Evolutionary conservation across 2,797 vertebrate species (phyloP).

Genomic region (Amniataba percoides): DNA sequence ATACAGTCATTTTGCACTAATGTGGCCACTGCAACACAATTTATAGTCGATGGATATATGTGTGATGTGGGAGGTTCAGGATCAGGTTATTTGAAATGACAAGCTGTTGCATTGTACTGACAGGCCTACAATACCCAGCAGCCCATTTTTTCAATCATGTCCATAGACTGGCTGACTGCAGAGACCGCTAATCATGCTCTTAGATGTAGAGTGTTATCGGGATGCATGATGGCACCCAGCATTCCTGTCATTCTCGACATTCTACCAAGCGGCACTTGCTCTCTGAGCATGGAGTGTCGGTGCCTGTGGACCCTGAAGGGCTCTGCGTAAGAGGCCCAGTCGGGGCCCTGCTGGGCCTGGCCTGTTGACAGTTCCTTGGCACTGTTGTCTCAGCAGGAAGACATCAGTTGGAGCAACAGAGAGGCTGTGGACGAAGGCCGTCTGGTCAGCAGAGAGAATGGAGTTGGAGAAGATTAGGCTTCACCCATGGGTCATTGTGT

Average conservation of each 20-base stretch:
- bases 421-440: slow-evolving; percentile 86
- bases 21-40: background rate
- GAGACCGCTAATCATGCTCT: slow-evolving; percentile 66
- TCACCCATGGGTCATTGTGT: slow-evolving; percentile 92
- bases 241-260: slow-evolving; percentile 82
- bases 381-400: slow-evolving; percentile 97
- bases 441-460: slow-evolving; percentile 84
- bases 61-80: slow-evolving; percentile 64
- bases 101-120: slow-evolving; percentile 83
- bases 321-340: slow-evolving; percentile 77
- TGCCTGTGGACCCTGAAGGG: slow-evolving; percentile 69
- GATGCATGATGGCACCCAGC: slow-evolving; percentile 76
- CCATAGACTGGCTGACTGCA: slow-evolving; percentile 68
- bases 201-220: slow-evolving; percentile 74
- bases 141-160: slow-evolving; percentile 54
- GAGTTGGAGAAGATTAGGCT: slow-evolving; percentile 95
- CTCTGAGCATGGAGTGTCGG: slow-evolving; percentile 48
- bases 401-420: slow-evolving; percentile 95
- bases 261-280: slow-evolving; percentile 59
- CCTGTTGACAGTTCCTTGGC: slow-evolving; percentile 94
- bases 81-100: slow-evolving; percentile 87
- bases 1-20: slow-evolving; percentile 39
- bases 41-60: slow-evolving; percentile 60
- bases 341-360: slow-evolving; percentile 86
- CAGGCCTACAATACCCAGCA: slow-evolving; percentile 86